Percentiles rank a stretch among this genome's conserved stretches.
phyloP scores from a whole-genome alignment of 2,113 vertebrate genomes.

The Megalops atlanticus region DNA sequence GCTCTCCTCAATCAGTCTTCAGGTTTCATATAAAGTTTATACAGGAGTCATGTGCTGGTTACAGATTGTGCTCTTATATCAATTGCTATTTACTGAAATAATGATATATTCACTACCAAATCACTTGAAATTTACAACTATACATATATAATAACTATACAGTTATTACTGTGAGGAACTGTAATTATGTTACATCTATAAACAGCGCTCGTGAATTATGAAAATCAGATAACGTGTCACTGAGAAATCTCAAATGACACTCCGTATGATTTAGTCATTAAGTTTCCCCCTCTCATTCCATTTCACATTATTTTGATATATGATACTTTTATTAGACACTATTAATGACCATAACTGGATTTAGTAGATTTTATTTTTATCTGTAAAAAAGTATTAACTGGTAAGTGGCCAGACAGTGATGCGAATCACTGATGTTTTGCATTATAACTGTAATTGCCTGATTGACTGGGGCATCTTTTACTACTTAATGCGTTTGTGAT shows the following conservation, averaged over 20 bases:
- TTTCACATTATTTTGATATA: conserved; percentile 22
- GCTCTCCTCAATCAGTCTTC: neutral
- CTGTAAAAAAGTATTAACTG: too few relatives aligned
- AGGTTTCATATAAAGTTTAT: neutral
- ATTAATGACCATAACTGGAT: neutral
- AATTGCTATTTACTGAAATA: neutral
- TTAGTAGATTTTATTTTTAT: neutral
- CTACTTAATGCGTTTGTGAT: too few relatives aligned
- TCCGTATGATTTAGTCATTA: conserved; percentile 13
- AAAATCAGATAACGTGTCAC: conserved; percentile 28
- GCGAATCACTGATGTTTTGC: neutral
- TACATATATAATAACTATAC: neutral
- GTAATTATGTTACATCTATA: neutral
- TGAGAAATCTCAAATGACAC: neutral
- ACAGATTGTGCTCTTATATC: neutral
- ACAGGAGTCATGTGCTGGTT: neutral
- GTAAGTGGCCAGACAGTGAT: too few relatives aligned
- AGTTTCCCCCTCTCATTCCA: neutral
- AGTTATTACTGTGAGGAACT: too few relatives aligned
- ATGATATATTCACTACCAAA: neutral
- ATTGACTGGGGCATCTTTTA: too few relatives aligned
- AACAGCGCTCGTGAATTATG: conserved; percentile 12
- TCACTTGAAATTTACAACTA: neutral
- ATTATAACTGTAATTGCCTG: too few relatives aligned
- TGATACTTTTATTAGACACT: conserved; percentile 8